Conservation (phyloP, 2,888 invertebrate species). For the Cenopis cana region DNA sequence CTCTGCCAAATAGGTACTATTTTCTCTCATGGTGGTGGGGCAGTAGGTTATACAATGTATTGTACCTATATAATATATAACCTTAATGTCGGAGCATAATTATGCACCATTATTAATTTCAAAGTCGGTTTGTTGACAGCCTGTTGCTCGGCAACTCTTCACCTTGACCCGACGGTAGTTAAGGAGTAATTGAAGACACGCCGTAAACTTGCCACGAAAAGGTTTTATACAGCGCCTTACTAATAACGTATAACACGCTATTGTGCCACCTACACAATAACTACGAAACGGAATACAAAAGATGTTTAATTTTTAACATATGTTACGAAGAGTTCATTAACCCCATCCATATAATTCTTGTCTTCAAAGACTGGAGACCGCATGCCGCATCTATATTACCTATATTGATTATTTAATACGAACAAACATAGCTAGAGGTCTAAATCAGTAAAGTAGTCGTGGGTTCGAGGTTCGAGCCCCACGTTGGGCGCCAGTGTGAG, state of each 20-base stretch:
- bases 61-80: too few species aligned
- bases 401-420: background rate
- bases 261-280: background rate
- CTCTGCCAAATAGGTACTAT: background rate
- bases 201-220: slow-evolving; percentile 28
- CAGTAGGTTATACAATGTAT: too few species aligned
- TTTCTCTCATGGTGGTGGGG: background rate
- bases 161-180: slow-evolving; percentile 45
- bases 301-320: background rate
- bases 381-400: too few species aligned
- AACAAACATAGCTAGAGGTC: too few species aligned
- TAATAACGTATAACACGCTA: slow-evolving; percentile 4
- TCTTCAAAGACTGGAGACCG: background rate
- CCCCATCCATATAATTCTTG: background rate
- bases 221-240: slow-evolving; percentile 12
- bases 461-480: too few species aligned
- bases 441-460: too few species aligned
- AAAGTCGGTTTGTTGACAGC: slow-evolving; percentile 46
- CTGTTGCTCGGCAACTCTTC: slow-evolving; percentile 48
- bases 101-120: slow-evolving; percentile 36
- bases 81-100: slow-evolving; percentile 16
- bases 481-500: too few species aligned
- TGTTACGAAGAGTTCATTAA: background rate
- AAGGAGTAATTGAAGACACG: slow-evolving; percentile 37
- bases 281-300: background rate